Evolutionary conservation across 2,888 invertebrate genomes (phyloP).

Genomic region (Drosophila quasianomalipes): DNA sequence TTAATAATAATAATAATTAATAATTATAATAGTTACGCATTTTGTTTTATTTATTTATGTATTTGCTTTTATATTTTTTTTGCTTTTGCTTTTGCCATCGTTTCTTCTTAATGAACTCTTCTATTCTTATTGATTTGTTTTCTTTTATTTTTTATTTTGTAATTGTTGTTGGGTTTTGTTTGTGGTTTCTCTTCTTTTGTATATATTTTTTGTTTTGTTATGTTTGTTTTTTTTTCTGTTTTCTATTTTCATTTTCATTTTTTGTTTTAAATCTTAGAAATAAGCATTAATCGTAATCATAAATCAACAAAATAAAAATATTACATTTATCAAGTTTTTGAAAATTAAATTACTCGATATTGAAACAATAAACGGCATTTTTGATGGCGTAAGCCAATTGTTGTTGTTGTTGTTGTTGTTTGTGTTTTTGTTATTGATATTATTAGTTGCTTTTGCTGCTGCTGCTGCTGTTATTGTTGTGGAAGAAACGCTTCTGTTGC

Average conservation of each 20-base stretch:
- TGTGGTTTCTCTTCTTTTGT: conserved; percentile 31
- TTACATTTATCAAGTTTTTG: conserved; percentile 70
- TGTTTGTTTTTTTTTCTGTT: conserved; percentile 24
- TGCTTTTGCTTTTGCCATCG: conserved; percentile 22
- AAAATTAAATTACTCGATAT: conserved; percentile 65
- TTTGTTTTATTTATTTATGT: conserved; percentile 40
- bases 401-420: conserved; percentile 4
- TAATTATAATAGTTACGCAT: conserved; percentile 64
- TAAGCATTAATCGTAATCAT: conserved; percentile 73
- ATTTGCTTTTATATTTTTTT: conserved; percentile 30
- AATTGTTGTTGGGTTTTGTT: conserved; percentile 38
- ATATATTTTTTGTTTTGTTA: conserved; percentile 24
- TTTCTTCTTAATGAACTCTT: conserved; percentile 42
- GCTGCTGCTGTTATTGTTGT: conserved; percentile 28
- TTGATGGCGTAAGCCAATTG: conserved; percentile 21
- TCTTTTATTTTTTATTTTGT: conserved; percentile 31
- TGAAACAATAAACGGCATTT: conserved; percentile 62
- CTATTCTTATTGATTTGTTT: conserved; percentile 28
- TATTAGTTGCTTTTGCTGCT: conserved; percentile 33
- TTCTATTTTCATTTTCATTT: conserved; percentile 26
- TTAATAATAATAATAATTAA: conserved; percentile 63
- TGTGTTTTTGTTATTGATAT: conserved; percentile 10
- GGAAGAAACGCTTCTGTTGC: conserved; percentile 1
- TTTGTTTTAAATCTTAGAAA: conserved; percentile 54
- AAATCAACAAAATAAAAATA: conserved; percentile 77